Evolutionary conservation across 2,888 invertebrate species (phyloP).

Genomic region (Mactromeris polynyma): DNA sequence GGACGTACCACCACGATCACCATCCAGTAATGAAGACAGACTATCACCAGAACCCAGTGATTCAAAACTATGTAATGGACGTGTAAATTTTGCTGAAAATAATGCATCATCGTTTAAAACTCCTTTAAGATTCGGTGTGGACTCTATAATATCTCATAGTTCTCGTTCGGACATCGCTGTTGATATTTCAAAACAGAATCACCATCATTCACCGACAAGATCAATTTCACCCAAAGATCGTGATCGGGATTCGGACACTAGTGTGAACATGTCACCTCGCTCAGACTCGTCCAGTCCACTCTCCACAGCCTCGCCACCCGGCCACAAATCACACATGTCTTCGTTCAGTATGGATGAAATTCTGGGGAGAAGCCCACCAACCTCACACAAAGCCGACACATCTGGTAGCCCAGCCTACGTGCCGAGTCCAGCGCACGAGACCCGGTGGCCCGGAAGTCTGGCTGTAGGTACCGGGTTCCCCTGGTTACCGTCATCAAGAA

Average conservation of each 20-base stretch:
- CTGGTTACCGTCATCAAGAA: slow-evolving; percentile 72
- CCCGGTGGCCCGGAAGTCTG: slow-evolving; percentile 66
- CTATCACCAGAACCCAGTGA: slow-evolving; percentile 58
- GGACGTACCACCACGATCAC: slow-evolving; percentile 46
- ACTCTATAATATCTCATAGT: slow-evolving; percentile 75
- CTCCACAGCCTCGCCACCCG: slow-evolving; percentile 49
- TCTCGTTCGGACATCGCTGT: slow-evolving; percentile 23
- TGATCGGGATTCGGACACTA: slow-evolving; percentile 61
- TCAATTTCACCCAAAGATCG: slow-evolving; percentile 8
- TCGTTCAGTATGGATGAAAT: slow-evolving; percentile 77
- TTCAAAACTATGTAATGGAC: slow-evolving; percentile 57
- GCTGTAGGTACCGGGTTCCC: slow-evolving; percentile 70
- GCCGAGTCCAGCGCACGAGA: slow-evolving; percentile 69
- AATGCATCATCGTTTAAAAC: slow-evolving; percentile 49
- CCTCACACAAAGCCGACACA: slow-evolving; percentile 37
- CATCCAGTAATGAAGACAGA: slow-evolving; percentile 59
- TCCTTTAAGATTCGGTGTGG: slow-evolving; percentile 74
- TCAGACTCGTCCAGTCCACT: slow-evolving; percentile 65
- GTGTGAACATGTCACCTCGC: slow-evolving; percentile 60
- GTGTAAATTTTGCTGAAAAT: slow-evolving; percentile 53
- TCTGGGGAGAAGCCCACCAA: slow-evolving; percentile 64
- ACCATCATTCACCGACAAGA: not conserved
- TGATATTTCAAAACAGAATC: slow-evolving; percentile 19
- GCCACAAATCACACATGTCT: slow-evolving; percentile 59
- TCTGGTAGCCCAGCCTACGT: slow-evolving; percentile 62